A percentile compares a stretch with the other conserved stretches of the same genome.
Evolutionary conservation across 2,797 vertebrate species (phyloP).

Genomic region (Chromis chromis): DNA sequence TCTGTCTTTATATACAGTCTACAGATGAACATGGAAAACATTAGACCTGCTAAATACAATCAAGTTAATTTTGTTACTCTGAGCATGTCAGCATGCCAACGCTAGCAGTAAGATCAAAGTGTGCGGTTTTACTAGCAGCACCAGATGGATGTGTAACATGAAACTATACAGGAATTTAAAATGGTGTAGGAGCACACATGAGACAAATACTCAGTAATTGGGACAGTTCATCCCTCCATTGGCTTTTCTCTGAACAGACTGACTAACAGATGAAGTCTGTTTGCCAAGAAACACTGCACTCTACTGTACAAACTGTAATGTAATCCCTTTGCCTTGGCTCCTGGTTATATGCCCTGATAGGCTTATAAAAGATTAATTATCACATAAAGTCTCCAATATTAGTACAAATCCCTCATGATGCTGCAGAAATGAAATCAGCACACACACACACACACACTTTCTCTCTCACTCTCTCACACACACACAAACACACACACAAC

Average conservation of each 20-base stretch:
- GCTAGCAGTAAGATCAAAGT: not conserved
- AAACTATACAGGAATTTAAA: constrained; percentile 48
- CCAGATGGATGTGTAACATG: constrained; percentile 44
- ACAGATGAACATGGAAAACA: not conserved
- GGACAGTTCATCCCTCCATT: constrained; percentile 23
- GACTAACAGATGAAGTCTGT: constrained; percentile 59
- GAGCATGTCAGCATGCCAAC: not conserved
- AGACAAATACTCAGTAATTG: constrained; percentile 33
- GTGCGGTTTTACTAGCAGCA: constrained; percentile 4
- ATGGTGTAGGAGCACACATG: constrained; percentile 36
- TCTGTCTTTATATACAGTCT: too few species aligned
- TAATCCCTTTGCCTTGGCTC: constrained; percentile 64
- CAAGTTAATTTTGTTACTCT: not conserved
- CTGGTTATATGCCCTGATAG: constrained; percentile 64
- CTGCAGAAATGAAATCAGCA: constrained; percentile 23
- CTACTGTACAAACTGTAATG: constrained; percentile 69
- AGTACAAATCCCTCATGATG: constrained; percentile 49
- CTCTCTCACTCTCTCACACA: constrained; percentile 7
- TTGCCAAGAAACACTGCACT: constrained; percentile 70
- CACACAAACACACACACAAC: not conserved
- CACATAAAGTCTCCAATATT: constrained; percentile 64
- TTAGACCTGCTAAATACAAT: not conserved
- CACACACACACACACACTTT: constrained; percentile 3
- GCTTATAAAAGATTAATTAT: constrained; percentile 75
- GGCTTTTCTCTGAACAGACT: constrained; percentile 49